phyloP scores from a whole-genome alignment of 2,888 invertebrate genomes.

The Apodemia mormo region DNA sequence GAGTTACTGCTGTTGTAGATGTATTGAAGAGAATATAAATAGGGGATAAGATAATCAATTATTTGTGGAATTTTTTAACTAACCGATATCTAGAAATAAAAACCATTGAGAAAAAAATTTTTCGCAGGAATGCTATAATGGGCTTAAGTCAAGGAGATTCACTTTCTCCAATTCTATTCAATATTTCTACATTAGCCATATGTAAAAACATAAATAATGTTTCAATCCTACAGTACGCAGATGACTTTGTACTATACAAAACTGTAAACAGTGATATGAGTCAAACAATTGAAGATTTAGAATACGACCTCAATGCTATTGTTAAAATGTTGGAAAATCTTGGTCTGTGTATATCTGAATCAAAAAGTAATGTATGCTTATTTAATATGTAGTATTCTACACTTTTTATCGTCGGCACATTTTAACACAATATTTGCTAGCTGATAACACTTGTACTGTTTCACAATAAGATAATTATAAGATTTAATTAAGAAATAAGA shows the following conservation, averaged over 20 bases:
- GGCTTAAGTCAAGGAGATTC: neutral
- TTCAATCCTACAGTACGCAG: slow-evolving; percentile 33
- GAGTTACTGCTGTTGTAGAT: slow-evolving; percentile 9
- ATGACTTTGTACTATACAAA: slow-evolving; percentile 25
- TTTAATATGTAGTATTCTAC: no score
- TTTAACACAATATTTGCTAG: no score
- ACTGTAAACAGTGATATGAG: neutral
- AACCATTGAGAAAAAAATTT: neutral
- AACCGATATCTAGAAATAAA: slow-evolving; percentile 9
- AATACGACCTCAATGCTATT: neutral
- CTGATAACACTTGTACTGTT: no score
- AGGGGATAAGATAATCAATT: slow-evolving; percentile 23
- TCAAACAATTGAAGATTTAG: no score
- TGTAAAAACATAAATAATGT: slow-evolving; percentile 8
- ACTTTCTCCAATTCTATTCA: slow-evolving; percentile 25
- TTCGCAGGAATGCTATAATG: slow-evolving; percentile 22
- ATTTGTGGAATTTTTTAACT: slow-evolving; percentile 28
- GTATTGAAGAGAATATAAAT: slow-evolving; percentile 25
- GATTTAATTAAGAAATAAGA: no score
- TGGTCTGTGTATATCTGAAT: neutral
- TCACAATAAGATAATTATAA: no score
- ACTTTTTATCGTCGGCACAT: no score
- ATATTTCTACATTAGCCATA: slow-evolving; percentile 27
- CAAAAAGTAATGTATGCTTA: neutral
- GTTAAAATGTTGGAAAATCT: neutral